Evolutionary conservation across 2,113 vertebrate species (phyloP), one percentile per base, ranked within the genome.

Genomic region (Eulemur rufifrons): DNA sequence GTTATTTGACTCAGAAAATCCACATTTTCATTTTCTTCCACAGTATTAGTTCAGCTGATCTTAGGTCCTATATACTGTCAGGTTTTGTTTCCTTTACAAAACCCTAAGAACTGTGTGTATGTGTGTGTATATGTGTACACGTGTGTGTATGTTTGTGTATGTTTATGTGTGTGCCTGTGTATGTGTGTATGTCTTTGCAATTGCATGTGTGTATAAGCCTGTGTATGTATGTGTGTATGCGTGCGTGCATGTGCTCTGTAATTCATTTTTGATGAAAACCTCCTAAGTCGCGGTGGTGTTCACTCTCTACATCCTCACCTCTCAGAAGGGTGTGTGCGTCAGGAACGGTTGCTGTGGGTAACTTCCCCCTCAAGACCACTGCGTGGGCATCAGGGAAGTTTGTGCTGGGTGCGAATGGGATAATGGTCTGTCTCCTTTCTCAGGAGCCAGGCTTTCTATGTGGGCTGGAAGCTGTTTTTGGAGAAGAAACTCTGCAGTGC

Each of bases 1-100:
- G 47, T 84, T 87, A 69, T 91, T 78, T 94, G 89, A 96, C 89
- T 92, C 80, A 87, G 86, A 93, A 93, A 85, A 86, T 59, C 86
- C 39, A 83, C n/a, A 39, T 91, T 86, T 94, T 92, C 42, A n/a
- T 94, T 97, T 95, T 86, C 47, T 87, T 68, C 34, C 32, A 37
- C 0, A 17, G 27, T 78, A 29, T 17, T 64, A 47, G 23, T 56
- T 78, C 17, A 25, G 27, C 47, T 64, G 29, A 86, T 91, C 39
- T 73, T 66, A 50, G 61, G n/a, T 87, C 66, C 25, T 82, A 69
- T 9, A 29, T 32, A 37, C 63, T 82, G 17, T 61, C 39, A 90
- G 34, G 14, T 66, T 63, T 64, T 73, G 39, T 80, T 84, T 15
- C 11, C 56, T 73, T 92, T 63, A 66, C 52, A 66, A 42, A 64